Evolutionary conservation across 2,113 vertebrate species (phyloP), one percentile per base, ranked within the genome.

Genomic region (Pseudopodoces humilis): DNA sequence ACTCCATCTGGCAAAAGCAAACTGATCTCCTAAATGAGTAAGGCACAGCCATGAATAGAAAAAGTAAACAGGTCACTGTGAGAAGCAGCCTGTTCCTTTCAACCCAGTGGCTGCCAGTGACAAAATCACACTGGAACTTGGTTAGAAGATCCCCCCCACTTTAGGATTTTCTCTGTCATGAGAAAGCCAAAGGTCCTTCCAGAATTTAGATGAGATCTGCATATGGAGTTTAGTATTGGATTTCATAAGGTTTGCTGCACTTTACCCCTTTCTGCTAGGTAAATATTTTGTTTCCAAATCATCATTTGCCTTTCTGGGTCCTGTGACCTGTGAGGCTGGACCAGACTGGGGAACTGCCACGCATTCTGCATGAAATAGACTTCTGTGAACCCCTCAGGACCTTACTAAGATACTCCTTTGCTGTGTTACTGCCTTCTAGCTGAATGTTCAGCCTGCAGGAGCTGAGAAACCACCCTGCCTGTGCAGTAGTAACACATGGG

Each of bases 1-100:
- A 97, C 84, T 95, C 88, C 83, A 87, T 95, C 88, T 95, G 94
- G 92, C 92, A 93, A 92, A 86, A 92, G 90, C 47, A 35, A 87
- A 70, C 72, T 39, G 35, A 86, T 95, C 72, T 56, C 85, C 85
- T 84, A 92, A 97, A 76, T 39, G 83, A 88, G 92, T 96, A 92
- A 94, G 79, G 76, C 80, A 91, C 41, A 84, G 69, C 72, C 82
- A 65, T 6, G 3, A 79, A 90, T 21, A 91, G 92, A 65, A 83
- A 87, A 95, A 83, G 67, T 80, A 94, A 95, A 74, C 5, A 49
- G 93, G 70, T 95, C 79, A 31, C 67, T 86, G 58, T 6, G 10
- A 89, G 76, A 24, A 75, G 67, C 93, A 93, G 85, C 39, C 68
- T 84, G 43, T 96, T 88, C 78, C 83, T 95, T 94, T 46, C n/a